phyloP scores from a whole-genome alignment of 2,888 invertebrate genomes.

The Luperina testacea region DNA sequence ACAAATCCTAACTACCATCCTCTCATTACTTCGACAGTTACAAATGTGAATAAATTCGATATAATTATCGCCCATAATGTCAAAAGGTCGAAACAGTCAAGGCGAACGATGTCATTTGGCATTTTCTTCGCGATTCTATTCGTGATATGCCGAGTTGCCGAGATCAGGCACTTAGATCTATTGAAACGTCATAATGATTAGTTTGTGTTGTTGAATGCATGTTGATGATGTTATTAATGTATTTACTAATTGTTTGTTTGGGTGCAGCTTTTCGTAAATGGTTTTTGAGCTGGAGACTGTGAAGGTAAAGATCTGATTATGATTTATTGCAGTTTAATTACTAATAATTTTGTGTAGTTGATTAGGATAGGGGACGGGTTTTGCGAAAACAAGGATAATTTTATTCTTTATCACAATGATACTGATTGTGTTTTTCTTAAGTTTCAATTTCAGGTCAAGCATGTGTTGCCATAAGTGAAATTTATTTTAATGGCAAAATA shows the following conservation, averaged over 20 bases:
- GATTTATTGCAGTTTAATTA: not conserved
- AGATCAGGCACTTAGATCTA: conserved; percentile 19
- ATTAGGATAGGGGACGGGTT: not conserved
- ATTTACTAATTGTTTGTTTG: conserved; percentile 28
- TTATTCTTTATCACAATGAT: not conserved
- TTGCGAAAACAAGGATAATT: not conserved
- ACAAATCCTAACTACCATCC: conserved; percentile 29
- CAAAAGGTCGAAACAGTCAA: conserved; percentile 56
- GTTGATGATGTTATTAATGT: conserved; percentile 43
- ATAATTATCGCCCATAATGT: conserved; percentile 51
- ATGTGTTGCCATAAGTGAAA: conserved; percentile 5
- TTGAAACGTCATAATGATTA: conserved; percentile 60
- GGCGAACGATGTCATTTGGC: conserved; percentile 44
- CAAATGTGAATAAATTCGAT: conserved; percentile 30
- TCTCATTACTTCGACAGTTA: conserved; percentile 39
- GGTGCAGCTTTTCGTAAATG: not conserved
- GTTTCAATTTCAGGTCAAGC: not conserved
- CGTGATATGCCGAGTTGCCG: conserved; percentile 51
- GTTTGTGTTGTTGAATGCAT: conserved; percentile 30
- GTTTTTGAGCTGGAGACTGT: not conserved
- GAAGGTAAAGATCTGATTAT: not conserved
- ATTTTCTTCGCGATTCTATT: conserved; percentile 38
- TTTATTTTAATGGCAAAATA: not conserved
- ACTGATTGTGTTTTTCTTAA: not conserved
- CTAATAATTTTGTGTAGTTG: not conserved